These are phyloP conservation scores for Epinephelus fuscoguttatus DNA, from an alignment of 2,113 vertebrate genomes.

Conservation along the genomic window DNA sequence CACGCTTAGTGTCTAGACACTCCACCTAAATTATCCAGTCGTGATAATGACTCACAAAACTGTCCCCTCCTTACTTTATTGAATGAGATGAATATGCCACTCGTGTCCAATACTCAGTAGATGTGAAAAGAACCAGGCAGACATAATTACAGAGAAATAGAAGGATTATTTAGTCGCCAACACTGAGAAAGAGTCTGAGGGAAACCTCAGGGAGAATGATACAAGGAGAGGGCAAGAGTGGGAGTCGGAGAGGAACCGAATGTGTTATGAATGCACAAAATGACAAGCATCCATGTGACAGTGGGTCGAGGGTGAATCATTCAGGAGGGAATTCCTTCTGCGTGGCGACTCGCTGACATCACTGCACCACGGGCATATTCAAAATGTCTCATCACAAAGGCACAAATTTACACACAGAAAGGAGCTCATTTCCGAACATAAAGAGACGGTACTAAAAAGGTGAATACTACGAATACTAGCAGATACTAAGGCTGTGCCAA, in stretches of 20 bases:
- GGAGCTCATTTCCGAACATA: neutral
- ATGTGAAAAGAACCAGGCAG: conserved; percentile 26
- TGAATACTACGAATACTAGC: neutral
- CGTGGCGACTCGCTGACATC: conserved; percentile 57
- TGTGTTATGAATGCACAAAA: conserved; percentile 56
- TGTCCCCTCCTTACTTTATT: conserved; percentile 11
- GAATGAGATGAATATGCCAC: conserved; percentile 4
- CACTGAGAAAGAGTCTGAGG: neutral
- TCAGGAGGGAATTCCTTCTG: conserved; percentile 75
- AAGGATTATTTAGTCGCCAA: conserved; percentile 24
- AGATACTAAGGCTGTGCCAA: no score
- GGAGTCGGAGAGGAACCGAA: conserved; percentile 26
- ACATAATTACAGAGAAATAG: conserved; percentile 34
- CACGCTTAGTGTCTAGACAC: neutral
- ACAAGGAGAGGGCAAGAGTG: conserved; percentile 5
- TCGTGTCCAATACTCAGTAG: conserved; percentile 13
- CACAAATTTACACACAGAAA: neutral
- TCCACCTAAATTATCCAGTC: conserved; percentile 16
- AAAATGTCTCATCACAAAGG: conserved; percentile 31
- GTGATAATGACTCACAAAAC: conserved; percentile 17
- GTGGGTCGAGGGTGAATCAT: conserved; percentile 65
- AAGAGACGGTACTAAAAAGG: neutral
- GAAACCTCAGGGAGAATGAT: conserved; percentile 26
- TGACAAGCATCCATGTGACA: conserved; percentile 65
- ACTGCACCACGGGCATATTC: conserved; percentile 24